Evolutionary conservation across 2,888 invertebrate genomes (phyloP), one percentile per base, ranked within the genome.

Genomic region (Orgyia antiqua): DNA sequence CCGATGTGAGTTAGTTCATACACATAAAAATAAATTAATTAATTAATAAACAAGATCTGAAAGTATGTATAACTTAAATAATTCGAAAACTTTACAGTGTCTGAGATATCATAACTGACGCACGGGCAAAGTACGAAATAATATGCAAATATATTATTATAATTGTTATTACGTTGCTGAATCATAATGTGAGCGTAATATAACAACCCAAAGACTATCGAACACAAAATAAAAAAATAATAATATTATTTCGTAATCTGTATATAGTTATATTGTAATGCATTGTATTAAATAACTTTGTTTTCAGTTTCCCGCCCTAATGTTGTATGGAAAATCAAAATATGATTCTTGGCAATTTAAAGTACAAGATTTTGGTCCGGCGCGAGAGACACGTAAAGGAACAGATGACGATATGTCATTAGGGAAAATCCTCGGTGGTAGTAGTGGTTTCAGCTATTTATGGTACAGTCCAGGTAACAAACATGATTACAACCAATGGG

Each of bases 361-460:
- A 0, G 35, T 48, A 0, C 39, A 49, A 27, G 33, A 39, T 4
- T 42, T 47, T 24, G 37, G 35, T 0, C 25, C 31, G 17, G 29
- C 25, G 0, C 13, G 33, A 10, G 19, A 37, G 7, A 49, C 47
- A 17, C 43, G 37, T n/a, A 47, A 37, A 11, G 24, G 23, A 4
- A 24, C 27, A 5, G 21, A 35, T 6, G 34, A 43, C 6, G 49
- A 51, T 4, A 29, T 53, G 12, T 28, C 42, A 9, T 13, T 49
- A 17, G 57, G 58, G 2, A 55, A 37, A 37, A 38, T 51, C 23
- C 38, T 59, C 1, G 89, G 89, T 24, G 89, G 89, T 1, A 71
- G 75, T 0, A 87, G 88, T 11, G 66, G 72, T 1, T 48, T 88
- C 4, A 88, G 88, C 49, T 86, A 73, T 25, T 80, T 88, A 66